Evolutionary conservation across 2,888 invertebrate genomes (phyloP).

Genomic region (Hymenopus coronatus): DNA sequence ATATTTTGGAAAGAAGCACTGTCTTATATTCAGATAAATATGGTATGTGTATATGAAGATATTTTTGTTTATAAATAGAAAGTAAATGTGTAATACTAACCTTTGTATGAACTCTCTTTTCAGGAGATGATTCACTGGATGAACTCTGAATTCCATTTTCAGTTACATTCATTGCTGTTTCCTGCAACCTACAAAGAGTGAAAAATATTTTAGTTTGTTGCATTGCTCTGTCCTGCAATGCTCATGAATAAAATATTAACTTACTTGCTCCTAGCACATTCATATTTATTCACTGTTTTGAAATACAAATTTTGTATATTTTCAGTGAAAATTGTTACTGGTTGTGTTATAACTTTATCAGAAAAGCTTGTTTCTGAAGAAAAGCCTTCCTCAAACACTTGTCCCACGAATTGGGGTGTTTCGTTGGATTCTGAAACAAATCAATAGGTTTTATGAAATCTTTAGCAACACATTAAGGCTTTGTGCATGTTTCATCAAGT

Average conservation of each 20-base stretch:
- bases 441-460: too few relatives aligned
- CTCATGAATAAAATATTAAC: neutral
- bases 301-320: neutral
- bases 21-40: too few relatives aligned
- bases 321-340: neutral
- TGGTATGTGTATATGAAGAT: neutral
- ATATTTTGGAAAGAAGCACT: too few relatives aligned
- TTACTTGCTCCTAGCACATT: neutral
- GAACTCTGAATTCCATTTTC: neutral
- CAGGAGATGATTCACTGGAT: slow-evolving; percentile 3
- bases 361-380: neutral
- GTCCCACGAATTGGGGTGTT: slow-evolving; percentile 1
- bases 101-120: neutral
- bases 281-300: neutral
- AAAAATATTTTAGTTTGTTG: neutral
- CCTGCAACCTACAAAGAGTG: neutral
- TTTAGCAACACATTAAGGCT: too few relatives aligned
- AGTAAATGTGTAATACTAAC: neutral
- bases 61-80: neutral
- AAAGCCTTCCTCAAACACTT: neutral
- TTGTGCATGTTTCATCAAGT: too few relatives aligned
- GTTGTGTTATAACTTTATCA: neutral
- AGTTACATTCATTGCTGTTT: neutral
- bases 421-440: neutral
- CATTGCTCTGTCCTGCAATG: neutral